A percentile compares a stretch with the other conserved stretches of the same genome.
These are phyloP conservation scores for Venturia canescens DNA, from an alignment of 1,140 invertebrate species.

Conservation along the genomic window DNA sequence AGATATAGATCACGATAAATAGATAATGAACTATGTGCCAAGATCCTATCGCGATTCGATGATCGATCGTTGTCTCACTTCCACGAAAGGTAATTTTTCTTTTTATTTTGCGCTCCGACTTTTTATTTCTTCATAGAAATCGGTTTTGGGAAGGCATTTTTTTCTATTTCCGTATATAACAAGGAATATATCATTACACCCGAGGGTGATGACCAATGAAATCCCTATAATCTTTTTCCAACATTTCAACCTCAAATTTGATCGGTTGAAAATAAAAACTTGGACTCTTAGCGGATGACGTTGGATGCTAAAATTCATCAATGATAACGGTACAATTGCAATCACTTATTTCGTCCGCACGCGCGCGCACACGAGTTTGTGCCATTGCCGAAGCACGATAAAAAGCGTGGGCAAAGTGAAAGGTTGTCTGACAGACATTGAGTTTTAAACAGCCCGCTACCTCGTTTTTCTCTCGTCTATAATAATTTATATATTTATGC, in stretches of 20 bases:
- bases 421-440: neutral
- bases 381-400: neutral
- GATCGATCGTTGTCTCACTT: slow-evolving; percentile 43
- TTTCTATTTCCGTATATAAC: neutral
- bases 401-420: neutral
- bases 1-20: slow-evolving; percentile 47
- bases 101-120: neutral
- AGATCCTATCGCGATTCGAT: slow-evolving; percentile 37
- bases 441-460: neutral
- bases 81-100: slow-evolving; percentile 31
- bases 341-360: neutral
- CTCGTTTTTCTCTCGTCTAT: slow-evolving; percentile 3
- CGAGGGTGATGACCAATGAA: no score
- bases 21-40: slow-evolving; percentile 38
- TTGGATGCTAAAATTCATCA: no score
- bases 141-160: neutral
- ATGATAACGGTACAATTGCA: neutral
- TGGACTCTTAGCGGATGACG: no score
- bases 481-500: neutral
- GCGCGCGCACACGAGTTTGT: neutral
- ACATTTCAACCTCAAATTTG: no score
- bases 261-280: no score
- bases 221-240: no score
- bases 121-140: neutral
- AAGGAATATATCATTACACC: neutral